Evolutionary conservation across 1,140 invertebrate species (phyloP).

Genomic region (Lepidurus packardi): DNA sequence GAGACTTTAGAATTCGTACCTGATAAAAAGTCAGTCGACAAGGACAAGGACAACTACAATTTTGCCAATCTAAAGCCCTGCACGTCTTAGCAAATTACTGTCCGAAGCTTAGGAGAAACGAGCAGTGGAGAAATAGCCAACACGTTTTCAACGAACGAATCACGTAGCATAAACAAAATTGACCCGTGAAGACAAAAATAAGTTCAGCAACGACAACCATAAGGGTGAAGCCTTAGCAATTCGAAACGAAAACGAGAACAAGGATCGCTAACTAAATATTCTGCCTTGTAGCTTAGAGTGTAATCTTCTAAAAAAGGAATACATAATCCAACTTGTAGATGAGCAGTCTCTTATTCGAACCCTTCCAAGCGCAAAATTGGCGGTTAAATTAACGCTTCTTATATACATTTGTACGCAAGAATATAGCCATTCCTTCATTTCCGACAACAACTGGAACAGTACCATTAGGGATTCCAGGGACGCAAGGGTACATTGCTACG

Average conservation of each 20-base stretch:
- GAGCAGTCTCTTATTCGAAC: constrained; percentile 67
- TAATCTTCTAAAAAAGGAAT: not conserved
- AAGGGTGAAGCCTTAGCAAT: constrained; percentile 40
- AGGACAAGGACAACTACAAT: not conserved
- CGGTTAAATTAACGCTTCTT: constrained; percentile 78
- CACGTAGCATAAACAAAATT: not conserved
- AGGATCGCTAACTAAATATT: constrained; percentile 75
- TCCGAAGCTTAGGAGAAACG: not conserved
- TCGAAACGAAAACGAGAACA: constrained; percentile 59
- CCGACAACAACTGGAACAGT: not conserved
- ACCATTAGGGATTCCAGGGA: constrained; percentile 45
- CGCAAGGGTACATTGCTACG: constrained; percentile 51
- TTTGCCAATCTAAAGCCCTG: not conserved
- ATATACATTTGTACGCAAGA: constrained; percentile 57
- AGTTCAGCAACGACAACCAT: not conserved
- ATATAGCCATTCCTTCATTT: not conserved
- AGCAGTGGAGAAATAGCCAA: rapidly evolving
- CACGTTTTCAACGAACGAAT: not conserved
- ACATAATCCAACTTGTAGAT: constrained; percentile 50
- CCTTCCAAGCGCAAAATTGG: constrained; percentile 55
- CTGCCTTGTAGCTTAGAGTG: constrained; percentile 60
- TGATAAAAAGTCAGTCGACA: not conserved
- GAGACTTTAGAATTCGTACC: not conserved
- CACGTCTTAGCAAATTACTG: not conserved
- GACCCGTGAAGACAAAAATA: too few species aligned